Percentiles rank a stretch among this genome's conserved stretches.
Conservation (phyloP, 2,113 vertebrate species). For the Dryoscopus gambensis region DNA sequence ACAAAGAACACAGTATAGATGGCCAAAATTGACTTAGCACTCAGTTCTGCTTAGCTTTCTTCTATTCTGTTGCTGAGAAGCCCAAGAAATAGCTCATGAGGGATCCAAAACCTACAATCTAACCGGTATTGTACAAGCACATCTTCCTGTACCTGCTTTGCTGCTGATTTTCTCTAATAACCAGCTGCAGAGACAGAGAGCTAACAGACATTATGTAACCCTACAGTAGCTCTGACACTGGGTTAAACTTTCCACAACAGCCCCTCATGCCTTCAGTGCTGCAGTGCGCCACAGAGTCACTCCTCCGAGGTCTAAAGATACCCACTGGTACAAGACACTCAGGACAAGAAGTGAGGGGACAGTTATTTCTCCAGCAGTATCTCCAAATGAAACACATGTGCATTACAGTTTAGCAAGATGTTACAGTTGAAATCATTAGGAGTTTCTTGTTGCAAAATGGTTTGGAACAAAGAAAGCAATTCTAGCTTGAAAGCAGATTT, state of each 20-base stretch:
- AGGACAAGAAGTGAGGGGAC: neutral
- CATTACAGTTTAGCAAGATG: neutral
- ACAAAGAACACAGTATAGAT: neutral
- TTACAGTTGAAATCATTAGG: neutral
- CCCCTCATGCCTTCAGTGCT: neutral
- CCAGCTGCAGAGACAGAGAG: neutral
- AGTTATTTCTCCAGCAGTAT: neutral
- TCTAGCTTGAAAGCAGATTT: neutral
- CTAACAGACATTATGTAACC: neutral
- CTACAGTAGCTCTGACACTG: neutral
- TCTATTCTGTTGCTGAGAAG: neutral
- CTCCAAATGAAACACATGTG: neutral
- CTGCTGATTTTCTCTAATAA: neutral
- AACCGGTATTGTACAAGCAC: neutral
- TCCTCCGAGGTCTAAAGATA: neutral
- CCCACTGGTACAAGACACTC: neutral
- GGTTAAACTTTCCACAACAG: neutral
- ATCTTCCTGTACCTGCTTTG: neutral
- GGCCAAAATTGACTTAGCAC: neutral
- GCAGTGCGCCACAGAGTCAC: neutral
- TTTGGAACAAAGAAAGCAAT: neutral
- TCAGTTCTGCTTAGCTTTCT: neutral
- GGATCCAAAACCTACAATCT: neutral
- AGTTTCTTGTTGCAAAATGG: neutral
- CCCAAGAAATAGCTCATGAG: neutral